These are phyloP conservation scores for Oreamnos americanus DNA, from an alignment of 2,113 vertebrate species.

Conservation along the genomic window DNA sequence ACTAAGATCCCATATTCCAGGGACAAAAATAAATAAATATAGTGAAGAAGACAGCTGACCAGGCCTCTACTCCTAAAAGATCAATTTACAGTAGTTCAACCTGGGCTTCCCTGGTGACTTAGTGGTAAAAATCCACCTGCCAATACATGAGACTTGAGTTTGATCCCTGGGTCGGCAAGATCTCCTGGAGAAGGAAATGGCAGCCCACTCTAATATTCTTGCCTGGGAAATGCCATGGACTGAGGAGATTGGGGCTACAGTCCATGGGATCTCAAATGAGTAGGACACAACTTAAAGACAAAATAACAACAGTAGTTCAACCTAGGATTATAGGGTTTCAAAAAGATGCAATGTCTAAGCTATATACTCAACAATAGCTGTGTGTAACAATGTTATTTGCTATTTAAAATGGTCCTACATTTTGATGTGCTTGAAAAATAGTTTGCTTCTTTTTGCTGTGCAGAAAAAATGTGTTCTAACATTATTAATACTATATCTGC, in stretches of 20 bases:
- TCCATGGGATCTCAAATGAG: background rate
- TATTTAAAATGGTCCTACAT: background rate
- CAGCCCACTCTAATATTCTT: background rate
- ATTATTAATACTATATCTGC: slow-evolving; percentile 57
- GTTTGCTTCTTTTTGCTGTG: background rate
- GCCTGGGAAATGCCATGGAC: background rate
- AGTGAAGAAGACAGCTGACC: background rate
- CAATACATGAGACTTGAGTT: background rate
- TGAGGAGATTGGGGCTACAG: background rate
- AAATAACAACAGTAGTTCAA: background rate
- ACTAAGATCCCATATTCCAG: background rate
- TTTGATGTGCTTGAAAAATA: slow-evolving; percentile 11
- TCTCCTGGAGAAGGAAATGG: background rate
- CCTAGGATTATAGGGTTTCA: background rate
- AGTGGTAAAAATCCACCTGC: background rate
- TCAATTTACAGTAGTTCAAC: background rate
- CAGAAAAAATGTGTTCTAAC: slow-evolving; percentile 38
- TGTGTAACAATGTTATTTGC: background rate
- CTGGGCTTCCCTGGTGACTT: background rate
- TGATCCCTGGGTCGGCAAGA: background rate
- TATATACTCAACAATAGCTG: background rate
- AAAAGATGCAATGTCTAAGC: background rate
- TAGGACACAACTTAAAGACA: background rate
- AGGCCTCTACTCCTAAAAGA: background rate
- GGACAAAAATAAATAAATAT: background rate